A percentile compares a stretch with the other conserved stretches of the same genome.
These are phyloP conservation scores for Bombyx huttoni DNA, from an alignment of 2,888 invertebrate species.

Conservation along the genomic window DNA sequence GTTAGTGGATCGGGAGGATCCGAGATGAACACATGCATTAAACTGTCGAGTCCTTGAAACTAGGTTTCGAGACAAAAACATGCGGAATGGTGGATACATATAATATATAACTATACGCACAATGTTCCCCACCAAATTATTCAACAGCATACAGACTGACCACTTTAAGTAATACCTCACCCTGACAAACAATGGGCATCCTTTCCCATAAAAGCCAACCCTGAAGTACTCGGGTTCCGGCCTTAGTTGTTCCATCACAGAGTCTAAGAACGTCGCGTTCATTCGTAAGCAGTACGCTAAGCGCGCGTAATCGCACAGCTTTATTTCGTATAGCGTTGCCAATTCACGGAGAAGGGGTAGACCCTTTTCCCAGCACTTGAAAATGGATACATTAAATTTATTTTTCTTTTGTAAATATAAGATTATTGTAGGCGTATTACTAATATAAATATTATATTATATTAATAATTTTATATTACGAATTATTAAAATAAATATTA, in stretches of 20 bases:
- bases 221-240: slow-evolving; percentile 96
- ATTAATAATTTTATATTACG: too few relatives aligned
- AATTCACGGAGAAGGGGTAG: slow-evolving; percentile 92
- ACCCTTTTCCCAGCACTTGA: slow-evolving; percentile 95
- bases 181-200: slow-evolving; percentile 94
- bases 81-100: too few relatives aligned
- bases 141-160: too few relatives aligned
- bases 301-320: slow-evolving; percentile 89
- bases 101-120: too few relatives aligned
- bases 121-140: too few relatives aligned
- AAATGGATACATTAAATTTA: slow-evolving; percentile 4
- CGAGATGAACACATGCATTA: too few relatives aligned
- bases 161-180: slow-evolving; percentile 65
- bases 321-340: slow-evolving; percentile 87
- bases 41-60: too few relatives aligned
- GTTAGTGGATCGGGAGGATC: too few relatives aligned
- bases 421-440: too few relatives aligned
- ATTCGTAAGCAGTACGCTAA: slow-evolving; percentile 86
- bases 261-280: slow-evolving; percentile 92
- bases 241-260: slow-evolving; percentile 88
- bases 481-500: too few relatives aligned
- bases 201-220: slow-evolving; percentile 94
- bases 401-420: neutral
- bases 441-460: too few relatives aligned
- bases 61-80: too few relatives aligned